A percentile compares a stretch with the other conserved stretches of the same genome.
These are phyloP conservation scores for Microchirus variegatus DNA, from an alignment of 2,797 vertebrate species.

Conservation along the genomic window DNA sequence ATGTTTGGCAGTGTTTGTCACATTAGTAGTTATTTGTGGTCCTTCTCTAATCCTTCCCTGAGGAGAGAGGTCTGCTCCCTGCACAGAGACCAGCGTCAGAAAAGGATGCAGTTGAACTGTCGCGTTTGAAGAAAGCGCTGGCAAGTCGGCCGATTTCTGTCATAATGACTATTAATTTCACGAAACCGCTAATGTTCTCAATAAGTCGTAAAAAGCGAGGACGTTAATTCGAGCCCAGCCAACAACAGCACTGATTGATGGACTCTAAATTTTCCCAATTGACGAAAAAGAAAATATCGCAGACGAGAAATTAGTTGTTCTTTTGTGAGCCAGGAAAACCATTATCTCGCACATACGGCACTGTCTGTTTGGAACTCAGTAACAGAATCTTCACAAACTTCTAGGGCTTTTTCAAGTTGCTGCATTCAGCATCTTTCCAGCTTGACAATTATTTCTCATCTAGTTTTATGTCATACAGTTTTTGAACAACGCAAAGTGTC, in stretches of 20 bases:
- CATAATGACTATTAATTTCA: not conserved
- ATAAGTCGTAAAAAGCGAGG: not conserved
- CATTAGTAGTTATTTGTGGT: conserved; percentile 3
- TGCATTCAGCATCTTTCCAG: conserved; percentile 5
- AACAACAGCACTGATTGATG: conserved; percentile 1
- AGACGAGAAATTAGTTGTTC: conserved; percentile 11
- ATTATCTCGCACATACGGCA: not conserved
- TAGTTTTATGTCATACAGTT: conserved; percentile 18
- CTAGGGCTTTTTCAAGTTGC: not conserved
- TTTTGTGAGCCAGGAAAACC: not conserved
- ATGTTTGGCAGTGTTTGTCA: conserved; percentile 7
- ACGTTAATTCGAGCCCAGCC: not conserved
- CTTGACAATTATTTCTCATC: conserved; percentile 21
- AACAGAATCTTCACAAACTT: too few species aligned
- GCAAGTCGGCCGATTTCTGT: too few species aligned
- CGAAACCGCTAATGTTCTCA: not conserved
- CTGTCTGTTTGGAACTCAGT: not conserved
- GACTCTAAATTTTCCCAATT: not conserved
- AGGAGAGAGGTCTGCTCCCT: conserved; percentile 4
- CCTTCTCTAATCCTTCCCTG: conserved; percentile 12
- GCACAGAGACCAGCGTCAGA: conserved; percentile 2
- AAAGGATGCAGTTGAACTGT: not conserved
- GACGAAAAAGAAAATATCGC: conserved; percentile 13
- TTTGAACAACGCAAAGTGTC: not conserved
- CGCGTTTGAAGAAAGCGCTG: too few species aligned